These are phyloP conservation scores for Circaetus gallicus DNA, from an alignment of 2,113 vertebrate genomes.

Conservation along the genomic window DNA sequence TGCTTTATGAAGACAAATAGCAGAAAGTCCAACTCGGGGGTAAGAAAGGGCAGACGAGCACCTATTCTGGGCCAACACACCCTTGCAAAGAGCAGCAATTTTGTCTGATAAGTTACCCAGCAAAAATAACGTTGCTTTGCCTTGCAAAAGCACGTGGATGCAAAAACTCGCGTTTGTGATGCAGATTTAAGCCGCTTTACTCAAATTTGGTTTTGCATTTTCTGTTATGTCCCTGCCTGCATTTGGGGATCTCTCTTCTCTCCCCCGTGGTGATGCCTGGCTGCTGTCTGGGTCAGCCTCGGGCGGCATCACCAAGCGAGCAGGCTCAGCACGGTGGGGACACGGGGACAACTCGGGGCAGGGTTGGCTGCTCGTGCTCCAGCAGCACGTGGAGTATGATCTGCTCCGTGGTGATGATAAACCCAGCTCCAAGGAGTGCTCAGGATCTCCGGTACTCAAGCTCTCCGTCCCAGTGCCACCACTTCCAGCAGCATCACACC, in stretches of 20 bases:
- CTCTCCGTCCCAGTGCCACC: too few relatives aligned
- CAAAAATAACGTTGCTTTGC: neutral
- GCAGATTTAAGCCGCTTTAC: neutral
- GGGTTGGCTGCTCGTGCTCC: neutral
- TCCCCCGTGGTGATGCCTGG: neutral
- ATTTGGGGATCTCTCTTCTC: neutral
- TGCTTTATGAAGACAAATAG: neutral
- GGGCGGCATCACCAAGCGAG: neutral
- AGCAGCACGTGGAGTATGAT: accelerated
- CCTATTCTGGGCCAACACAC: accelerated
- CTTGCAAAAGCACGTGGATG: neutral
- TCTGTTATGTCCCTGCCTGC: neutral
- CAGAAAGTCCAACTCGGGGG: neutral
- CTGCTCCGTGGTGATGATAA: neutral
- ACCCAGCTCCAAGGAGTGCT: neutral
- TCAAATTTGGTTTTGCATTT: neutral
- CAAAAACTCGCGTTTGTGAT: neutral
- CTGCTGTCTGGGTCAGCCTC: neutral
- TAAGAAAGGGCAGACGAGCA: neutral
- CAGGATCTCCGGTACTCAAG: neutral
- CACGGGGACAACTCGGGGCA: accelerated
- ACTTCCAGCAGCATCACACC: neutral
- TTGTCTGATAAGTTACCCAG: neutral
- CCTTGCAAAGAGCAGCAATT: neutral
- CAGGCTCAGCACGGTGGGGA: neutral